These are phyloP conservation scores for Lasioglossum lativentre DNA, from an alignment of 2,888 invertebrate species.

Conservation along the genomic window DNA sequence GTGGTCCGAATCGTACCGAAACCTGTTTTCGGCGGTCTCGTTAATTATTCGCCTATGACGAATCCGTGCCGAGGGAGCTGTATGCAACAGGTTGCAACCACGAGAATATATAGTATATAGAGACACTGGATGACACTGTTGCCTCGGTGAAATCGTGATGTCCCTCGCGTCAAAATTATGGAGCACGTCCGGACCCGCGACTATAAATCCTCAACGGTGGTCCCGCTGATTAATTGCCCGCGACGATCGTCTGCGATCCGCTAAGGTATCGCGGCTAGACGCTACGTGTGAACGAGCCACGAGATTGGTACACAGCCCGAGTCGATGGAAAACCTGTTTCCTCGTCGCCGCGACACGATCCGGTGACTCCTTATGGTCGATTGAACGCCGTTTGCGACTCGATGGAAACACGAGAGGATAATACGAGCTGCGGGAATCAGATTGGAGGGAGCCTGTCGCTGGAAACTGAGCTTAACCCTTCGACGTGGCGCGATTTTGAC, in stretches of 20 bases:
- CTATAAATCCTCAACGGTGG: conserved; percentile 34
- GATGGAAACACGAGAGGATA: conserved; percentile 38
- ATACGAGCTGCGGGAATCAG: conserved; percentile 14
- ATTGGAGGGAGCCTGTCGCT: background rate
- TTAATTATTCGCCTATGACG: conserved; percentile 51
- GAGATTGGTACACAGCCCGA: conserved; percentile 47
- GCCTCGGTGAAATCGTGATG: background rate
- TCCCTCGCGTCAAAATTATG: conserved; percentile 16
- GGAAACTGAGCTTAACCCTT: background rate
- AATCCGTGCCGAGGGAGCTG: background rate
- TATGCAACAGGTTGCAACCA: background rate
- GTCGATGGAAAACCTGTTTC: conserved; percentile 68
- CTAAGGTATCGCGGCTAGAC: conserved; percentile 63
- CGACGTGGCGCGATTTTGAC: background rate
- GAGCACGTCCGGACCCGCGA: conserved; percentile 4
- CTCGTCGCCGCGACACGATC: conserved; percentile 60
- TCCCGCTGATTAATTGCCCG: conserved; percentile 63
- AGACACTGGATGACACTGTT: background rate
- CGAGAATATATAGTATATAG: background rate
- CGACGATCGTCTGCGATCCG: conserved; percentile 51
- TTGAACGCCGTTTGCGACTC: conserved; percentile 38
- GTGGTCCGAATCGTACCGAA: conserved; percentile 23
- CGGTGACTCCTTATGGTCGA: conserved; percentile 51
- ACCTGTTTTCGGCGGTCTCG: conserved; percentile 33
- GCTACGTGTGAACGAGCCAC: conserved; percentile 46